Evolutionary conservation across 2,113 vertebrate species (phyloP).

Genomic region (Bolborhynchus lineola): DNA sequence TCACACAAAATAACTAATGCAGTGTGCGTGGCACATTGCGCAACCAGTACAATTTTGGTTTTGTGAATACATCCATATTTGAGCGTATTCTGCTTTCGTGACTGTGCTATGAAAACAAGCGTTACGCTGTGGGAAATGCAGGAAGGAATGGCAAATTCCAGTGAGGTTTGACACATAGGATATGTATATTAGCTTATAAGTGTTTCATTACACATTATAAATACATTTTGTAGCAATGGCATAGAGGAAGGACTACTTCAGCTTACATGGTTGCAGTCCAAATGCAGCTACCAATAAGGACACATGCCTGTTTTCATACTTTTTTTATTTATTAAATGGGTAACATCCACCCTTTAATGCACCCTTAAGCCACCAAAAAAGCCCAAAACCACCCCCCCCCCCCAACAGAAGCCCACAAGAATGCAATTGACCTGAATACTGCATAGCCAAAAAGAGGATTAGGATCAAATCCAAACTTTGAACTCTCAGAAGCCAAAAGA

Average conservation of each 20-base stretch:
- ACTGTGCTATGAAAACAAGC: not conserved
- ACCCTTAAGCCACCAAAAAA: not conserved
- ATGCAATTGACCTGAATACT: not conserved
- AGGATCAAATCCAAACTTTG: not conserved
- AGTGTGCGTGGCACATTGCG: not conserved
- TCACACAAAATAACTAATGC: not conserved
- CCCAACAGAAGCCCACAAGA: not conserved
- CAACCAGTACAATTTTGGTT: not conserved
- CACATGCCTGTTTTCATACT: not conserved
- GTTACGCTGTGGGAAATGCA: not conserved
- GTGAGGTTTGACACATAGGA: not conserved
- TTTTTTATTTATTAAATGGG: not conserved
- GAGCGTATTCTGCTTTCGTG: not conserved
- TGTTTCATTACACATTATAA: not conserved
- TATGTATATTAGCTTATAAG: not conserved
- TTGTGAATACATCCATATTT: not conserved
- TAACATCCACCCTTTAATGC: not conserved
- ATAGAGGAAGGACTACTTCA: not conserved
- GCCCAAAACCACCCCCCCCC: rapidly evolving
- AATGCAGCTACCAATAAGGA: not conserved
- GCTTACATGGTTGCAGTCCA: not conserved
- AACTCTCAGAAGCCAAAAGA: not conserved
- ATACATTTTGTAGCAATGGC: not conserved
- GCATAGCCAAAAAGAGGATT: not conserved
- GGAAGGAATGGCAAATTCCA: not conserved